Evolutionary conservation across 2,113 vertebrate species (phyloP).

Genomic region (Sterna hirundo): DNA sequence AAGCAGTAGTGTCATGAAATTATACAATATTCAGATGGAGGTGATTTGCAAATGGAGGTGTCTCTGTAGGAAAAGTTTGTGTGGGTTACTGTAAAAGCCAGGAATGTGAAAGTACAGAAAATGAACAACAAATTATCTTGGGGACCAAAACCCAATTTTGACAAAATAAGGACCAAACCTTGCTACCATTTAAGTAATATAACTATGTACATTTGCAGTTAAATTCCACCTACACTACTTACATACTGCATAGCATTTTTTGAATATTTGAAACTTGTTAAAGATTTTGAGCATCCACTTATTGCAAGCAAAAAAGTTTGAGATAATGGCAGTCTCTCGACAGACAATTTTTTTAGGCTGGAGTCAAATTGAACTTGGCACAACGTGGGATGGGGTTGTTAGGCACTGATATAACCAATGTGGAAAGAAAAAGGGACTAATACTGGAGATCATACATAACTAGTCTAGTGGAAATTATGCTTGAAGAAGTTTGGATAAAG

Average conservation of each 20-base stretch:
- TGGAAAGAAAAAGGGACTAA: not conserved
- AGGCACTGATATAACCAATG: not conserved
- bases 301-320: not conserved
- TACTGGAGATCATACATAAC: not conserved
- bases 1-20: not conserved
- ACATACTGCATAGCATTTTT: not conserved
- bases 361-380: not conserved
- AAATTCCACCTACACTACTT: conserved; percentile 13
- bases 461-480: not conserved
- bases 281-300: not conserved
- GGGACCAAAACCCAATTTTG: not conserved
- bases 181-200: not conserved
- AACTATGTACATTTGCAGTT: conserved; percentile 4
- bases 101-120: not conserved
- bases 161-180: not conserved
- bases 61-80: not conserved
- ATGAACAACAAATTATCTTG: not conserved
- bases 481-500: not conserved
- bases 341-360: not conserved
- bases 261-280: not conserved
- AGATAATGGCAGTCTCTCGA: not conserved
- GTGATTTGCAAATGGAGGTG: conserved; percentile 22
- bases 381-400: not conserved
- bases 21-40: conserved; percentile 1
- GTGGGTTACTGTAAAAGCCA: conserved; percentile 19